These are phyloP conservation scores for Patella pellucida DNA, from an alignment of 2,888 invertebrate genomes.

Conservation along the genomic window DNA sequence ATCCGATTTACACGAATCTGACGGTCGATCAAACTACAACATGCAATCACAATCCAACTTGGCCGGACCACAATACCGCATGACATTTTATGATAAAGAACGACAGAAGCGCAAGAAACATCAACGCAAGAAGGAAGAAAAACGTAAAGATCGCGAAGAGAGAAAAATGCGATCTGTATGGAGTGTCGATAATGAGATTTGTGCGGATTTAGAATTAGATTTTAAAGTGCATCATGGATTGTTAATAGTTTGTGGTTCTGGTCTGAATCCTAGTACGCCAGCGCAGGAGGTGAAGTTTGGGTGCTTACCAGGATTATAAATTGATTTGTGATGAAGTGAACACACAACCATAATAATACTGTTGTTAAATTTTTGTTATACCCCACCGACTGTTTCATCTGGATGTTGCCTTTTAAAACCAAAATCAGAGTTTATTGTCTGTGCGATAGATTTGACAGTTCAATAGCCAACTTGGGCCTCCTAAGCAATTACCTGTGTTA, in stretches of 20 bases:
- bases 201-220: constrained; percentile 48
- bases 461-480: too few species aligned
- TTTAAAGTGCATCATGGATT: constrained; percentile 62
- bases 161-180: constrained; percentile 56
- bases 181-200: constrained; percentile 63
- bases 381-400: too few species aligned
- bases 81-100: constrained; percentile 56
- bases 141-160: constrained; percentile 56
- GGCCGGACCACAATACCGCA: constrained; percentile 55
- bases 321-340: not conserved
- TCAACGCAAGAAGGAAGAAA: constrained; percentile 58
- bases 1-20: not conserved
- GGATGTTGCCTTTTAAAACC: too few species aligned
- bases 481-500: too few species aligned
- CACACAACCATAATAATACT: too few species aligned
- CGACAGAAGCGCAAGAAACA: constrained; percentile 45
- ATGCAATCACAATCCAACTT: constrained; percentile 30
- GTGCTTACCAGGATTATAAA: constrained; percentile 45
- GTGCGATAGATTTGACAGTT: too few species aligned
- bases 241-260: constrained; percentile 52
- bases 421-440: too few species aligned
- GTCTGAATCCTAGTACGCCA: constrained; percentile 50
- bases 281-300: constrained; percentile 42
- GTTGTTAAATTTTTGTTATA: too few species aligned
- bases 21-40: constrained; percentile 2